Evolutionary conservation across 2,113 vertebrate genomes (phyloP), one percentile per base, ranked within the genome.

Genomic region (Nansenia antarctica): DNA sequence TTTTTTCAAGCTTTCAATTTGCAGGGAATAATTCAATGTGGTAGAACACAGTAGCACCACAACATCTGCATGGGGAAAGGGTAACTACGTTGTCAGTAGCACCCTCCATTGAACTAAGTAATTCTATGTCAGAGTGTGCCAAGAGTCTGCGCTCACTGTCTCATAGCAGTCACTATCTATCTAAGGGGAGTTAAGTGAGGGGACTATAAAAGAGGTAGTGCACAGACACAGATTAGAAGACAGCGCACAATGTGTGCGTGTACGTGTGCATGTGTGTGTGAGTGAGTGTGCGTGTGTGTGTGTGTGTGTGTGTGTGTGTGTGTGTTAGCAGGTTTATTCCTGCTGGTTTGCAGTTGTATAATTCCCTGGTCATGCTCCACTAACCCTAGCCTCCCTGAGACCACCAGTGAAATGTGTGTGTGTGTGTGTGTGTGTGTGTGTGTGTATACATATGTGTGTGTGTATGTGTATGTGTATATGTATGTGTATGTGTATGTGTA

Each of bases 341-440:
- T 86, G 83, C 76, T 35, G 18, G 31, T 60, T 32, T 60, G n/a
- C 81, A 87, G 79, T 83, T 86, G 88, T 85, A 82, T 88, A 88
- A 88, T 88, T 88, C 85, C 83, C 82, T 87, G 81, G 83, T 85
- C 88, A 87, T 69, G 84, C 82, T 83, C 71, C 47, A 79, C 62
- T 82, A 79, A 83, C 70, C 85, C 69, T 83, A 82, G 82, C 85
- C 86, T 86, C 80, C 77, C 77, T 69, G 83, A 83, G 86, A 87
- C 82, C 85, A 85, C 82, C 85, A 82, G 73, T 83, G 82, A 85
- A 87, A 83, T 76, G 58, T 76, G 65, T 82, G 67, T 80, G 76
- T 27, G 52, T 64, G 39, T 64, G 62, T 52, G n/a, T 37, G 5
- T 62, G 37, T 64, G 31, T 61, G n/a, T 35, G 32, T 34, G 8